Base-by-base conservation (phyloP, 1,140 invertebrate genomes). In the Helicorthomorpha holstii region DNA sequence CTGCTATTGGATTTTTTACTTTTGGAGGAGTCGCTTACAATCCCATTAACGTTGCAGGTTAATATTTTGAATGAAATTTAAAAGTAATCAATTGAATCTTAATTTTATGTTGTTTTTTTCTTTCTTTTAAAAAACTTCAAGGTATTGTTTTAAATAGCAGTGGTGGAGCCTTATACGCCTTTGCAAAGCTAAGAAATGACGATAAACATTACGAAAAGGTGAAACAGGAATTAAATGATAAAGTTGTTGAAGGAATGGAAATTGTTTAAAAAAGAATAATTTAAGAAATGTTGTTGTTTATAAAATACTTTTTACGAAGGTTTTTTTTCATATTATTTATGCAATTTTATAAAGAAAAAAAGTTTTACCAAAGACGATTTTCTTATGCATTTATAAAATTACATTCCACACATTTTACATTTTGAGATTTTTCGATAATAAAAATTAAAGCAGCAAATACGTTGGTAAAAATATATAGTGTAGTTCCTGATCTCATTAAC, bases 1-100 rank as follows among this genome's bases (percentile, higher is more conserved):
- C 72, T 29, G 29, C 70, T 3, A 57, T 74, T 29, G 73, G 72
- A 7, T 64, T 74, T 50, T 67, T 73, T 50, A 65, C 68, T 1
- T 73, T 74, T 62, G 70, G 69, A 4, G 71, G 71, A 3, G 63
- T 73, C 14, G 48, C 51, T 29, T 61, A 58, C 26, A 55, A 64
- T 56, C 50, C 58, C 16, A 43, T 61, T 3, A 65, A 61, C 52
- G 43, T 66, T 42, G 44, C 63, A 43, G 72, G 72, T 53, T 66
- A 54, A 56, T 42, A 23, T 24, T 12, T 50, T 38, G 25, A 47
- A 42, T 19, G 10, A n/a, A 4, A 22, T 22, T 12, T 52, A 16
- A 14, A 10, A 4, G 25, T 47, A n/a, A 16, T 3, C 3, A 16
- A 52, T n/a, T 19, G 38, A 38, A 25, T 7, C 26, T 0, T 19